Percentiles rank a stretch among this genome's conserved stretches.
These are phyloP conservation scores for Murina feae DNA, from an alignment of 2,113 vertebrate species.

Conservation along the genomic window DNA sequence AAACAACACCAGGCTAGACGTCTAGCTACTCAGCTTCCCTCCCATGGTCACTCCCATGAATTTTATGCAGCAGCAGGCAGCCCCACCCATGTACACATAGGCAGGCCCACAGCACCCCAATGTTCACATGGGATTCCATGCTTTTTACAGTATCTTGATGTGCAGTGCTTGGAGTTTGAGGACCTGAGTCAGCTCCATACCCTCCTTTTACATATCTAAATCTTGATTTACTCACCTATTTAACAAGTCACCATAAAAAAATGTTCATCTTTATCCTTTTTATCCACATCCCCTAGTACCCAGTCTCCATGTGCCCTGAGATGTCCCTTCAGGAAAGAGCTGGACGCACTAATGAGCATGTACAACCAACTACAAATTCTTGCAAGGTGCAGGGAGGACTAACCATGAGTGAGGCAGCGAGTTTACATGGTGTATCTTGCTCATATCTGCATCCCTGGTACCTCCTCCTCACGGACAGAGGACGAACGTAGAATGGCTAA, in stretches of 20 bases:
- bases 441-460: not conserved
- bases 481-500: not conserved
- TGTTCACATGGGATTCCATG: rapidly evolving
- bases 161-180: not conserved
- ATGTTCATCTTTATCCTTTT: not conserved
- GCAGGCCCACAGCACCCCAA: not conserved
- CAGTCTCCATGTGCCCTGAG: not conserved
- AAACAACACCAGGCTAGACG: rapidly evolving
- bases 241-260: not conserved
- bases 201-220: not conserved
- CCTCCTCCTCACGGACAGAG: not conserved
- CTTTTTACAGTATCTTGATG: not conserved
- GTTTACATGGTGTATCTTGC: not conserved
- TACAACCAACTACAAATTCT: not conserved
- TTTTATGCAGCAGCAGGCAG: not conserved
- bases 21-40: not conserved
- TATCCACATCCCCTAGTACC: not conserved
- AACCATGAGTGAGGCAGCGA: not conserved
- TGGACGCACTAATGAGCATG: not conserved
- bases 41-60: too few species aligned
- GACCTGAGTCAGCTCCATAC: not conserved
- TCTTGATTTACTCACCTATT: not conserved
- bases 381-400: not conserved
- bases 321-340: not conserved
- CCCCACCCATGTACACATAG: rapidly evolving